Evolutionary conservation across 2,113 vertebrate genomes (phyloP), one percentile per base, ranked within the genome.

Genomic region (Lepisosteus oculatus): DNA sequence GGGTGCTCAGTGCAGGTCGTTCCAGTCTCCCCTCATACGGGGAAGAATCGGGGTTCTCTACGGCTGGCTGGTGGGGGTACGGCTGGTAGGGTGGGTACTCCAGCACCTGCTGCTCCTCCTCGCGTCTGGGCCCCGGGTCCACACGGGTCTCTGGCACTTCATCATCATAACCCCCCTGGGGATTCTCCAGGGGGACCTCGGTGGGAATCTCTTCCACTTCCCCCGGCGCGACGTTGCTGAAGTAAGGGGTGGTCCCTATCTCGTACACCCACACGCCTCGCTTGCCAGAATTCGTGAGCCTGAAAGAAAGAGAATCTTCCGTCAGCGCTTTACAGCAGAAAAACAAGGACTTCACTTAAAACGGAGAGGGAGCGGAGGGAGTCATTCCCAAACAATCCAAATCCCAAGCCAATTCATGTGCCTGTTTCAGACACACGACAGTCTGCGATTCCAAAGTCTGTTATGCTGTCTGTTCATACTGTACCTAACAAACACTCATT

Each of bases 251-350:
- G 0, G 94, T 93, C 42, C 97, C 94, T 0, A 97, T 93, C 83
- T 96, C 93, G 0, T 94, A 98, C 61, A 97, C 94, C 95, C 95
- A 98, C 44, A 95, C 70, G 0, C 97, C 97, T 12, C 75, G 87
- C 72, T 81, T 77, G 68, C 96, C 97, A 7, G 93, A 88, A 86
- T 99, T 99, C 73, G 95, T 97, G 77, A 88, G 82, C 88, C 95
- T 97, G 51, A 51, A 70, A 76, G 42, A 62, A 29, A 80, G 51
- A 72, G 12, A 67, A 76, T 13, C 12, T 57, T 8, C 45, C 12
- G 11, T 15, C n/a, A 8, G 42, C 8, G 8, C 65, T 66, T 42
- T 66, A 14, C 8, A 47, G 44, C 42, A 65, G 8, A 43, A 11
- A 11, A 43, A 42, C 9, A 43, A 65, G 63, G 11, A 3, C 11